phyloP scores from a whole-genome alignment of 1,140 invertebrate species.

The Tribolium castaneum region DNA sequence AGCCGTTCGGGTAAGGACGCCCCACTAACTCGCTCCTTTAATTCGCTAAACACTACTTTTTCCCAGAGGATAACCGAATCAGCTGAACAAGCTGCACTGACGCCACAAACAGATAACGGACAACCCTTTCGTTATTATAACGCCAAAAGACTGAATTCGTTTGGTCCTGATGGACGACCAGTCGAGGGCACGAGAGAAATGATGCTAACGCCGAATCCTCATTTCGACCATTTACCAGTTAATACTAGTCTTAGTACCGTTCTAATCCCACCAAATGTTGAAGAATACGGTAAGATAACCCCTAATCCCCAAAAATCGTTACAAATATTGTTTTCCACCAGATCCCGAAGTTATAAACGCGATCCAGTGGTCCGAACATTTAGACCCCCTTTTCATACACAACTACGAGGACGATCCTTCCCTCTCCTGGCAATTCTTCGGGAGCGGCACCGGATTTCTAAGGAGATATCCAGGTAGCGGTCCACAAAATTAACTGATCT shows the following conservation, averaged over 20 bases:
- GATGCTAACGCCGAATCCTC: constrained; percentile 75
- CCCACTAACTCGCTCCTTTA: not conserved
- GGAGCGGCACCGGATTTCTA: constrained; percentile 91
- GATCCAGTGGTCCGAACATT: constrained; percentile 91
- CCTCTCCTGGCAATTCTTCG: constrained; percentile 97
- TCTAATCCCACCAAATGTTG: constrained; percentile 77
- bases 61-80: constrained; percentile 87
- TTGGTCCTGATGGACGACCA: constrained; percentile 76
- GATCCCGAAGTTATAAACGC: constrained; percentile 85
- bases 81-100: constrained; percentile 84
- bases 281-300: constrained; percentile 53
- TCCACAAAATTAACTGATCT: no score
- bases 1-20: constrained; percentile 82
- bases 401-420: constrained; percentile 93
- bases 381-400: constrained; percentile 91
- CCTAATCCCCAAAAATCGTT: constrained; percentile 15
- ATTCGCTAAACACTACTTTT: constrained; percentile 2
- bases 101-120: constrained; percentile 67
- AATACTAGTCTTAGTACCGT: constrained; percentile 89
- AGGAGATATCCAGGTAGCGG: constrained; percentile 88
- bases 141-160: constrained; percentile 78
- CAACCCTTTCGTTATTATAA: constrained; percentile 73
- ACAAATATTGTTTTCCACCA: constrained; percentile 60
- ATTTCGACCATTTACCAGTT: constrained; percentile 85
- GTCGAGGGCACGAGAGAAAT: constrained; percentile 75